Evolutionary conservation across 2,888 invertebrate genomes (phyloP), one percentile per base, ranked within the genome.

Genomic region (Keiferia lycopersicella): DNA sequence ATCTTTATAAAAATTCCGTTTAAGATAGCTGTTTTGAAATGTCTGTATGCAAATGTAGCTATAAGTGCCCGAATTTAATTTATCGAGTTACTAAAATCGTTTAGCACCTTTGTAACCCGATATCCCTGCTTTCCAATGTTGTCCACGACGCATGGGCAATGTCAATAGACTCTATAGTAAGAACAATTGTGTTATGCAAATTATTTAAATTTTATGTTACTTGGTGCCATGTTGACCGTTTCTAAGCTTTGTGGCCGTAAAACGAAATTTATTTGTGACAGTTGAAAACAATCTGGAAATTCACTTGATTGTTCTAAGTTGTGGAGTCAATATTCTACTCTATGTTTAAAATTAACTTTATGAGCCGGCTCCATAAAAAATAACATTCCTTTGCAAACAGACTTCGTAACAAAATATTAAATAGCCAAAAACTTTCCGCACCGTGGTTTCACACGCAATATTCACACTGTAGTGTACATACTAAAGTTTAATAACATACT

Each of bases 21-120:
- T 73, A 73, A 74, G 71, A 77, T 64, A 65, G 69, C 67, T 73
- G 68, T 76, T 77, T 73, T 73, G 73, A 73, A 75, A 74, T 69
- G 69, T 67, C 67, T 67, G 65, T 75, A 82, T 80, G 76, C 74
- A 78, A 81, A 82, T 81, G 66, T 69, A 72, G 69, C 69, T 69
- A 80, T 81, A 81, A 75, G 75, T 76, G 70, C 72, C 69, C 45
- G 62, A 66, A 56, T 60, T 68, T 12, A 76, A 79, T 79, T 78
- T 78, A 80, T 77, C 64, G 67, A 72, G 75, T 73, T 73, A 69
- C 60, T 73, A 70, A 78, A 70, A 74, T 72, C 73, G 71, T 71
- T 77, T 80, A 78, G 75, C 82, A 80, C 83, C 74, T 81, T 69
- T 64, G 81, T 76, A 81, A 83, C 77, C 65, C 72, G 79, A 84